Evolutionary conservation across 2,113 vertebrate genomes (phyloP).

Genomic region (Thomomys bottae): DNA sequence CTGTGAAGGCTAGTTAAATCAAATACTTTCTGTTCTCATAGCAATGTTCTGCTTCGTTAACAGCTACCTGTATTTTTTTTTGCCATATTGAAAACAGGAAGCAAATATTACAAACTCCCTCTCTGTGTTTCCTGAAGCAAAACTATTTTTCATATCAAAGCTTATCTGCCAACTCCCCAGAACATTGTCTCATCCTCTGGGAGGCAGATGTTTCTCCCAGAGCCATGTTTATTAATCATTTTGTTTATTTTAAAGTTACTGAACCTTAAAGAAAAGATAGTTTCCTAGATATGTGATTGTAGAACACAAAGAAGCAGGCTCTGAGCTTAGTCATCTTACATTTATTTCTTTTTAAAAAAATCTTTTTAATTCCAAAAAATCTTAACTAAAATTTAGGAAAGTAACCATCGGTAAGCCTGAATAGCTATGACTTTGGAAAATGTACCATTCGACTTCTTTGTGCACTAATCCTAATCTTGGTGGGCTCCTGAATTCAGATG

Average conservation of each 20-base stretch:
- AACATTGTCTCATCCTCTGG: slow-evolving; percentile 57
- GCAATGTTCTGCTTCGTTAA: slow-evolving; percentile 30
- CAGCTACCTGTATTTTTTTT: not conserved
- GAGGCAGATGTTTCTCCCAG: slow-evolving; percentile 18
- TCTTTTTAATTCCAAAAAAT: slow-evolving; percentile 45
- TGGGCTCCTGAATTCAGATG: slow-evolving; percentile 9
- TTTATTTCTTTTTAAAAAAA: slow-evolving; percentile 41
- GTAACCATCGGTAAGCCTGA: slow-evolving; percentile 40
- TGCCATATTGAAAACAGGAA: slow-evolving; percentile 51
- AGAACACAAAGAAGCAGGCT: not conserved
- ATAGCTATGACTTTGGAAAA: slow-evolving; percentile 34
- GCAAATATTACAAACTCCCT: slow-evolving; percentile 58
- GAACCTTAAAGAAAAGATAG: slow-evolving; percentile 58
- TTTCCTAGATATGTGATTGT: slow-evolving; percentile 11
- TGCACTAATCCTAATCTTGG: slow-evolving; percentile 16
- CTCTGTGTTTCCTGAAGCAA: slow-evolving; percentile 58
- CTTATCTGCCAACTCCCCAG: slow-evolving; percentile 42
- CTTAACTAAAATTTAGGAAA: slow-evolving; percentile 59
- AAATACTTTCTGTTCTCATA: slow-evolving; percentile 17
- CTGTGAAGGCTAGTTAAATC: not conserved
- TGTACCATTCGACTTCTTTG: not conserved
- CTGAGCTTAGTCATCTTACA: not conserved
- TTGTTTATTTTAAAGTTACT: slow-evolving; percentile 74
- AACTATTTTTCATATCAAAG: slow-evolving; percentile 70
- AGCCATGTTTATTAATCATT: slow-evolving; percentile 72